Conservation (phyloP, 1,140 invertebrate genomes). For the Drosophila kanapiae region DNA sequence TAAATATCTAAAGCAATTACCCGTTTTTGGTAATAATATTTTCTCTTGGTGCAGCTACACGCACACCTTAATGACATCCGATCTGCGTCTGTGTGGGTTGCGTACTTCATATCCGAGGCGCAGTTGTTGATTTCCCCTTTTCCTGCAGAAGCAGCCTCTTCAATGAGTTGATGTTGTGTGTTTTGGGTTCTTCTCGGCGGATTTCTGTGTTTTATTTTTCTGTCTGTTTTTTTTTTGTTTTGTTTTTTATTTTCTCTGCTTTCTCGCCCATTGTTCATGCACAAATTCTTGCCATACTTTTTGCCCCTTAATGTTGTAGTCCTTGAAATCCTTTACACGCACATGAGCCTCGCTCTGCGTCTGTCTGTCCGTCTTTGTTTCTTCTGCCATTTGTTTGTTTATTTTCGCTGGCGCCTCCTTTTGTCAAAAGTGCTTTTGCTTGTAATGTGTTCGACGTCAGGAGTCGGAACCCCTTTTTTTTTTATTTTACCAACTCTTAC, state of each 20-base stretch:
- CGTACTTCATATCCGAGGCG: conserved; percentile 38
- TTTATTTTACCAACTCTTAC: conserved; percentile 6
- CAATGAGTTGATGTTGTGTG: conserved; percentile 50
- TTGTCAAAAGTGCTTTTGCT: conserved; percentile 82
- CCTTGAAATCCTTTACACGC: conserved; percentile 77
- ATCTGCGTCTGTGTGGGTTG: conserved; percentile 33
- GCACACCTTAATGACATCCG: conserved; percentile 76
- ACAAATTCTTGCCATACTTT: conserved; percentile 65
- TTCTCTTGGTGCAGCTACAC: conserved; percentile 13
- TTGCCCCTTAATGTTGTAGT: conserved; percentile 70
- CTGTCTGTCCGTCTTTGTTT: conserved; percentile 61
- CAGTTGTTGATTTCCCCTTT: conserved; percentile 29
- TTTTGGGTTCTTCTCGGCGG: conserved; percentile 35
- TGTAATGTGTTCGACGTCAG: conserved; percentile 81
- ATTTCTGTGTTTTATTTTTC: conserved; percentile 31
- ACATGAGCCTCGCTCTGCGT: conserved; percentile 37
- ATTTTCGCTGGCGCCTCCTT: conserved; percentile 79
- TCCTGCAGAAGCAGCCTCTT: conserved; percentile 26
- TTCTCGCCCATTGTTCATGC: conserved; percentile 69
- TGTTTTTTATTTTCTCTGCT: background rate
- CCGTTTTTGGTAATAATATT: background rate
- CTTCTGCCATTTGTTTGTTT: conserved; percentile 80
- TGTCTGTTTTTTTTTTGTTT: conserved; percentile 29
- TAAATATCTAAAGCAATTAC: background rate
- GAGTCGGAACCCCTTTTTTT: conserved; percentile 37